phyloP scores from a whole-genome alignment of 2,113 vertebrate genomes.

The Nyctibius bracteatus region DNA sequence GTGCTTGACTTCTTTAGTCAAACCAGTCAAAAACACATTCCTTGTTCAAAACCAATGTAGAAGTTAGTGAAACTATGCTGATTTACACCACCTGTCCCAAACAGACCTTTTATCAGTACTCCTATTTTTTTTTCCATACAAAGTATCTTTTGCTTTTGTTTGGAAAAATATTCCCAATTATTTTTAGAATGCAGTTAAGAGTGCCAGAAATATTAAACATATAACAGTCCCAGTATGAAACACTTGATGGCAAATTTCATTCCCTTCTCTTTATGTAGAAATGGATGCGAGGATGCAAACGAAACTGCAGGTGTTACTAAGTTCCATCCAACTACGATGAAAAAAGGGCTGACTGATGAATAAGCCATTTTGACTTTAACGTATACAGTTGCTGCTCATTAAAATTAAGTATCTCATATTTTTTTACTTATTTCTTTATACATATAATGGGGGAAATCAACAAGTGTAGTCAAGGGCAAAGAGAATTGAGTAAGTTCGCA shows the following conservation, averaged over 20 bases:
- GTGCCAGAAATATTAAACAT: not conserved
- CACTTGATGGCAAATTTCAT: not conserved
- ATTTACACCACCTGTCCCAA: not conserved
- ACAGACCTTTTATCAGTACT: not conserved
- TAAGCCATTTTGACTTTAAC: not conserved
- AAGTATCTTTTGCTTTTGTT: not conserved
- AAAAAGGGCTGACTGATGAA: not conserved
- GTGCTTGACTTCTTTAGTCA: not conserved
- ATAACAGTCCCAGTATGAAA: not conserved
- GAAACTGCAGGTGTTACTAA: slow-evolving; percentile 10
- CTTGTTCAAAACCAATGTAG: not conserved
- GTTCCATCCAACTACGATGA: not conserved
- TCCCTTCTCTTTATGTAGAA: not conserved
- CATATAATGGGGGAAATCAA: not conserved
- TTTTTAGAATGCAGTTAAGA: slow-evolving; percentile 9
- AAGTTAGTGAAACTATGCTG: not conserved
- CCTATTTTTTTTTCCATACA: not conserved
- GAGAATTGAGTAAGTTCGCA: not conserved
- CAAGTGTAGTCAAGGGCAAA: not conserved
- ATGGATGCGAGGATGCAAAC: slow-evolving; percentile 18
- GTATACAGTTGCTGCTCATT: not conserved
- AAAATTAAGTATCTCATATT: not conserved
- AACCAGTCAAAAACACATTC: not conserved
- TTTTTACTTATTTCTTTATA: not conserved
- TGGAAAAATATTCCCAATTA: not conserved